Evolutionary conservation across 64 coral and sea anemone species (phyloP).

Genomic region (Pocillopora damicornis): DNA sequence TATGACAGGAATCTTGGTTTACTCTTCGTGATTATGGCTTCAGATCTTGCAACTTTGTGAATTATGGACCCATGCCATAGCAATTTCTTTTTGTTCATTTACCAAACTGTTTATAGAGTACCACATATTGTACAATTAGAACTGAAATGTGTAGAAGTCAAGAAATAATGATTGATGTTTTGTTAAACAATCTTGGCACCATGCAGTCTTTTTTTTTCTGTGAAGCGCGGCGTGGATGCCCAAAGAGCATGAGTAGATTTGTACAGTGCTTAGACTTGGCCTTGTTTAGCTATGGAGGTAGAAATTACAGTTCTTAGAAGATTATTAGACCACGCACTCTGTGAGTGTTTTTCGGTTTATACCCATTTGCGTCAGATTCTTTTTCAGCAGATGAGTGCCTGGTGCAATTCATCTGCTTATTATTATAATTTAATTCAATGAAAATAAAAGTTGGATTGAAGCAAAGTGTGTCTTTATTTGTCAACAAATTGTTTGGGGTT

Average conservation of each 20-base stretch:
- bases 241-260: not conserved
- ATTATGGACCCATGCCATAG: too few species aligned
- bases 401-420: slow-evolving; percentile 29
- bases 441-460: slow-evolving; percentile 12
- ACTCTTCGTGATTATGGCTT: too few species aligned
- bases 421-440: slow-evolving; percentile 11
- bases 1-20: too few species aligned
- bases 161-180: not conserved
- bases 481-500: not conserved
- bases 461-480: not conserved
- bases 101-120: not conserved
- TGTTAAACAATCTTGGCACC: not conserved
- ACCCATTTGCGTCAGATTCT: not conserved
- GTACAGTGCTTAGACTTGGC: not conserved
- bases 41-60: too few species aligned
- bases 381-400: slow-evolving; percentile 18
- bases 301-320: not conserved
- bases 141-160: not conserved
- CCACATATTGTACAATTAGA: not conserved
- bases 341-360: slow-evolving; percentile 16
- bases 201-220: not conserved
- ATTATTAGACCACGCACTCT: slow-evolving; percentile 1
- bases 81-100: too few species aligned
- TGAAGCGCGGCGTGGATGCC: not conserved
- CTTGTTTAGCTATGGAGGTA: not conserved